Conservation (phyloP, 2,113 vertebrate genomes). For the Oryzias woworae region DNA sequence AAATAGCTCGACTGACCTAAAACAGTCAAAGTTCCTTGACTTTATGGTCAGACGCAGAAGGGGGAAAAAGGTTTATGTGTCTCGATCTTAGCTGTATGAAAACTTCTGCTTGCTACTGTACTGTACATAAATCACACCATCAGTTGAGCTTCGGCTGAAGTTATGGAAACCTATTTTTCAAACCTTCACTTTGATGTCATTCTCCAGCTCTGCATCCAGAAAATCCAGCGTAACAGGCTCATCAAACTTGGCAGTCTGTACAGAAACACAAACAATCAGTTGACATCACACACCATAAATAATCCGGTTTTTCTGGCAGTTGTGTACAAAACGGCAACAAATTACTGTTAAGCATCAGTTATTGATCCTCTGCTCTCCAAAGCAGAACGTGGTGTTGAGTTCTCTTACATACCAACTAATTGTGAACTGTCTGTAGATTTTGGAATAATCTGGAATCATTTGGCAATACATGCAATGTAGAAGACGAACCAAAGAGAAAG, state of each 20-base stretch:
- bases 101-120: background rate
- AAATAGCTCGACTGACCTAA: too few relatives aligned
- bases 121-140: background rate
- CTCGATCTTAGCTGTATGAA: too few relatives aligned
- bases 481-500: background rate
- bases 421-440: slow-evolving; percentile 1
- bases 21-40: too few relatives aligned
- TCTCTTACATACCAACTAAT: slow-evolving; percentile 1
- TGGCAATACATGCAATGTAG: background rate
- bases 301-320: background rate
- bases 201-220: slow-evolving; percentile 76
- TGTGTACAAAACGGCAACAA: slow-evolving; percentile 12
- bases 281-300: slow-evolving; percentile 3
- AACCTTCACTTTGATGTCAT: slow-evolving; percentile 74
- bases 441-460: slow-evolving; percentile 28
- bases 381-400: slow-evolving; percentile 4
- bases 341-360: background rate
- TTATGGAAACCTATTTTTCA: slow-evolving; percentile 12
- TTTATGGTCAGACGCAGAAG: too few relatives aligned
- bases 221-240: slow-evolving; percentile 80
- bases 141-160: background rate
- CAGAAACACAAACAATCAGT: slow-evolving; percentile 19
- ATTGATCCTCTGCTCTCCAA: slow-evolving; percentile 16
- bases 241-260: slow-evolving; percentile 68
- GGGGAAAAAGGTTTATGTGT: too few relatives aligned